These are phyloP conservation scores for Otolemur crassicaudatus DNA, from an alignment of 2,797 vertebrate genomes.

Conservation along the genomic window DNA sequence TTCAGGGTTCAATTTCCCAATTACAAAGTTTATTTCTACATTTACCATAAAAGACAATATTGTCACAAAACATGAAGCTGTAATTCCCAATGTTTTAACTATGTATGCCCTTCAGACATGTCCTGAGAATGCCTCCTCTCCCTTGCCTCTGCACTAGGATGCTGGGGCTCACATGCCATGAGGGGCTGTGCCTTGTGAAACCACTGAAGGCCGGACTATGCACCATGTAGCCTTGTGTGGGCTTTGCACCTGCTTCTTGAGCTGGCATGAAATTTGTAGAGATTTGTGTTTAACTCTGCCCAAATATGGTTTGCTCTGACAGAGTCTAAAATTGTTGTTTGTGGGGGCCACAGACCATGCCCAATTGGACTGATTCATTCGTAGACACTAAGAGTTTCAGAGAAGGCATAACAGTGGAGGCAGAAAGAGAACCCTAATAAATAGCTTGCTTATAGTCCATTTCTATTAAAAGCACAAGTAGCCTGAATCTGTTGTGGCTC, in stretches of 20 bases:
- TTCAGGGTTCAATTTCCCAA: slow-evolving; percentile 62
- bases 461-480: slow-evolving; percentile 1
- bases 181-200: rapidly evolving
- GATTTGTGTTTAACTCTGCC: background rate
- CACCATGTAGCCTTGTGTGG: too few relatives aligned
- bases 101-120: background rate
- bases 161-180: background rate
- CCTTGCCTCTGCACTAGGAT: rapidly evolving
- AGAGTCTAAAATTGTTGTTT: background rate
- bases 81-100: background rate
- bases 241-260: background rate
- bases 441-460: background rate
- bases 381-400: background rate
- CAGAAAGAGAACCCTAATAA: background rate
- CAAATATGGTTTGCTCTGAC: background rate
- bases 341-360: background rate
- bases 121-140: background rate
- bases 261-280: background rate
- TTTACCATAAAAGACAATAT: slow-evolving; percentile 39
- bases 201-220: too few relatives aligned
- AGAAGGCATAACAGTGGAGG: background rate
- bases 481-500: background rate
- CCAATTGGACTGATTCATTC: background rate
- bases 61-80: background rate
- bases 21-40: slow-evolving; percentile 62